Evolutionary conservation across 2,113 vertebrate genomes (phyloP), one percentile per base, ranked within the genome.

Genomic region (Poecilia latipinna): DNA sequence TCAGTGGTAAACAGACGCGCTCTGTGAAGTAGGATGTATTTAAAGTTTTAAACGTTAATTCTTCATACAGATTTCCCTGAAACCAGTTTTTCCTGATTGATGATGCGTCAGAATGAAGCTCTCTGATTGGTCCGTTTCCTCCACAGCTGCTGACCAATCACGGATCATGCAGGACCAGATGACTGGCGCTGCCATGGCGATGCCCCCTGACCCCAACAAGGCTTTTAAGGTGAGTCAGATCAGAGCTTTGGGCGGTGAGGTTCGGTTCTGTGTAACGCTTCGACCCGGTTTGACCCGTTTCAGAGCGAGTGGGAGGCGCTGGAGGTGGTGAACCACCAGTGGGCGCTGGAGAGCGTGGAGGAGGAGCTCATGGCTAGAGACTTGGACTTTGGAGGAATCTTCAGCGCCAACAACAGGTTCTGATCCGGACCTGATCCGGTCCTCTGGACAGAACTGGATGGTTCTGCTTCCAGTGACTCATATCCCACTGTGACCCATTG

Each of bases 251-350:
- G 33, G n/a, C 26, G 33, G 12, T 65, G 2, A 11, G 2, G 22
- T 22, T 24, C 8, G 51, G 51, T 24, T 57, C 51, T 57, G 51
- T 8, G 22, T 57, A 22, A 24, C 17, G 48, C 22, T 7, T 1
- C 22, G 51, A 7, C 51, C 22, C 24, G 22, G 4, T 10, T 24
- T 48, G 44, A 31, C 32, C 5, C 57, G 4, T 66, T 68, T 77
- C 89, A 96, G 96, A 95, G 94, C 3, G 96, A 96, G 90, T 96
- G 95, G 96, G 96, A 96, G 88, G 96, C 95, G 0, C 84, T 96
- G 91, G 95, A 96, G 89, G 93, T 96, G 28, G 90, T 95, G 33
- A 94, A 95, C 60, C 95, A 96, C 60, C 93, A 92, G 72, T 96
- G 96, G 96, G 95, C 94, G 0, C 77, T 96, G 82, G 94, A 96